phyloP scores from a whole-genome alignment of 2,113 vertebrate genomes.

The Tamias sibiricus region DNA sequence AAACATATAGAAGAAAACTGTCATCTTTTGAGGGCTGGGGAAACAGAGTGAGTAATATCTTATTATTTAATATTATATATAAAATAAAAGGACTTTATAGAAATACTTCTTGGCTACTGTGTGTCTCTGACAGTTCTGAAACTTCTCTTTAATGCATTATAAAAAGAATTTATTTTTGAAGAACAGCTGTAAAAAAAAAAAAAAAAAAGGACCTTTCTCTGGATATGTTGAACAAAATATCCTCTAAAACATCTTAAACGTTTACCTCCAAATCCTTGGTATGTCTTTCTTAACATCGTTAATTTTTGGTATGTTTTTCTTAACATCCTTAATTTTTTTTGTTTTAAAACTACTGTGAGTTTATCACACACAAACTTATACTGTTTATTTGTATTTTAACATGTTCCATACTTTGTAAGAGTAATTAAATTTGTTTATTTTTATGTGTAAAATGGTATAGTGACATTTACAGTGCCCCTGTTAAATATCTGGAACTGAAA shows the following conservation, averaged over 20 bases:
- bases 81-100: neutral
- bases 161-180: neutral
- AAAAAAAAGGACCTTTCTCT: neutral
- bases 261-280: neutral
- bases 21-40: neutral
- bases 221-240: neutral
- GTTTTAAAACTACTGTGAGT: slow-evolving; percentile 26
- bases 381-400: neutral
- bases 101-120: neutral
- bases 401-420: neutral
- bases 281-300: neutral
- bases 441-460: neutral
- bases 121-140: neutral
- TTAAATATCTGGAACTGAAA: neutral
- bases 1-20: neutral
- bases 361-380: neutral
- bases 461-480: neutral
- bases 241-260: neutral
- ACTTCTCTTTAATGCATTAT: neutral
- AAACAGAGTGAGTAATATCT: neutral
- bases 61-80: neutral
- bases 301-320: neutral
- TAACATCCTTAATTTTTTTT: too few relatives aligned
- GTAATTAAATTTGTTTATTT: neutral
- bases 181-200: neutral